Percentiles rank a stretch among this genome's conserved stretches.
These are phyloP conservation scores for Halictus rubicundus DNA, from an alignment of 1,140 invertebrate species.

Conservation along the genomic window DNA sequence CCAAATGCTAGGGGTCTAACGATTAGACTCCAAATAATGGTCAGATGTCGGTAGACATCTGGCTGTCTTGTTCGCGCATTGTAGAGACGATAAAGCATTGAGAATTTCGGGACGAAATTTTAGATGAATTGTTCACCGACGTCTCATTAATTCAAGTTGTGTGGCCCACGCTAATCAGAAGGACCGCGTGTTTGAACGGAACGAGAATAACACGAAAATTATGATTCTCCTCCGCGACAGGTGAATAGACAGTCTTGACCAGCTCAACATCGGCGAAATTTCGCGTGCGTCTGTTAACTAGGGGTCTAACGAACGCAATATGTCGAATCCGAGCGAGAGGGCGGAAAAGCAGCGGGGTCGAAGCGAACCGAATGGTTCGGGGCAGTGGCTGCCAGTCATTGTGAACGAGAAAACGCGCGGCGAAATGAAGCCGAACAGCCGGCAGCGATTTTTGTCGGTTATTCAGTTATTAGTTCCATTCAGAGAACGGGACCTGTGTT, in stretches of 20 bases:
- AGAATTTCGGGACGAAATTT: too few species aligned
- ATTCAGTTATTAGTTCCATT: constrained; percentile 79
- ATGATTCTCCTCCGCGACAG: too few species aligned
- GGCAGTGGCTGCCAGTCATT: constrained; percentile 66
- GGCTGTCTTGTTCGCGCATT: too few species aligned
- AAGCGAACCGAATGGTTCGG: constrained; percentile 48
- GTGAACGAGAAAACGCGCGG: constrained; percentile 65
- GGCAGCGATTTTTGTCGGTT: constrained; percentile 78
- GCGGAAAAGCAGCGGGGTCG: constrained; percentile 54
- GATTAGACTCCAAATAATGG: too few species aligned
- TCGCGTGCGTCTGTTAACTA: constrained; percentile 44
- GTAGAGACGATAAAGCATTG: too few species aligned
- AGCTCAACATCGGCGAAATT: constrained; percentile 57
- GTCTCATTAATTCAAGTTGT: too few species aligned
- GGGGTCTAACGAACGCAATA: constrained; percentile 73
- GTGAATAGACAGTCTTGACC: constrained; percentile 56
- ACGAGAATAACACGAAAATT: too few species aligned
- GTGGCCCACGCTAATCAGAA: too few species aligned
- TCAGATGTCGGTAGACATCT: too few species aligned
- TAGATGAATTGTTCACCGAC: too few species aligned
- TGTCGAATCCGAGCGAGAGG: constrained; percentile 61
- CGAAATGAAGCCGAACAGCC: constrained; percentile 77
- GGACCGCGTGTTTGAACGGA: too few species aligned
- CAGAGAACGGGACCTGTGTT: constrained; percentile 68
- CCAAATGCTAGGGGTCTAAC: too few species aligned